A percentile compares a stretch with the other conserved stretches of the same genome.
phyloP scores from a whole-genome alignment of 2,113 vertebrate species.

The Channa maculata region DNA sequence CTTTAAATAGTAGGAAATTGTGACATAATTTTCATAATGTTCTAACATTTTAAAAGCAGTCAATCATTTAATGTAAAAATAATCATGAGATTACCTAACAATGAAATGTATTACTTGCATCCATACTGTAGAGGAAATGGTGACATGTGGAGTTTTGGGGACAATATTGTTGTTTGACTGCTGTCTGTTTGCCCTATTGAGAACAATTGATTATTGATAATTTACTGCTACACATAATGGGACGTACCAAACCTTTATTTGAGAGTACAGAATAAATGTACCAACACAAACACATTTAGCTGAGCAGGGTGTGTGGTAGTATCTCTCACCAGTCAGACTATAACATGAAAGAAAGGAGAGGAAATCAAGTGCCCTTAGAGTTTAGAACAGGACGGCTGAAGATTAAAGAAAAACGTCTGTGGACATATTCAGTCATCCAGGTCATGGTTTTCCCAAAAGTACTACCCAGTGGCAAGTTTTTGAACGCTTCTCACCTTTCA shows the following conservation, averaged over 20 bases:
- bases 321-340: neutral
- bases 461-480: too few species aligned
- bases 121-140: neutral
- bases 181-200: neutral
- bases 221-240: neutral
- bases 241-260: neutral
- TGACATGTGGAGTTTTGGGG: neutral
- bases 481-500: too few species aligned
- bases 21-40: too few species aligned
- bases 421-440: too few species aligned
- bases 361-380: neutral
- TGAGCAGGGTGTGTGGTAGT: neutral
- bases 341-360: neutral
- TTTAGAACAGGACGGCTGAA: neutral
- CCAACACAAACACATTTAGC: neutral
- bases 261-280: neutral
- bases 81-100: neutral
- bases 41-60: too few species aligned
- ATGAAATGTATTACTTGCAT: neutral
- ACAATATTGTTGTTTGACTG: neutral
- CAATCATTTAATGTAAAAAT: too few species aligned
- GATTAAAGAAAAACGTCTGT: slow-evolving; percentile 5
- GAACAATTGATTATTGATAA: neutral
- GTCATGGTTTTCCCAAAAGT: too few species aligned
- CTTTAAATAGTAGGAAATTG: neutral